Conservation (phyloP, 2,113 vertebrate genomes). For the Amphilophus citrinellus region DNA sequence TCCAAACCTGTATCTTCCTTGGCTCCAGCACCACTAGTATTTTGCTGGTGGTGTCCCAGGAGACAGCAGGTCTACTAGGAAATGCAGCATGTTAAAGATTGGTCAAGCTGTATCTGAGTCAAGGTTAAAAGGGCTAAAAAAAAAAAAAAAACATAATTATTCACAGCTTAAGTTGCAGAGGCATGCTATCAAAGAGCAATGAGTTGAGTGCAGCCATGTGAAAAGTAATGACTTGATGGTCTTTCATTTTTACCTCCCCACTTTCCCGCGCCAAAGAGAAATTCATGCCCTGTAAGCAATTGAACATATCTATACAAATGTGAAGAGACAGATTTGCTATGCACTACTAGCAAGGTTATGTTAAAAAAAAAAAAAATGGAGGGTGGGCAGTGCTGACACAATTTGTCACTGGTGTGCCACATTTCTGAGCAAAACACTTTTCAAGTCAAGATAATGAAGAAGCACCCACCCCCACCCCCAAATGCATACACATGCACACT, state of each 20-base stretch:
- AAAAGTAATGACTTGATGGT: conserved; percentile 51
- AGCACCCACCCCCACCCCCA: not conserved
- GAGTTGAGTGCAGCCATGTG: conserved; percentile 64
- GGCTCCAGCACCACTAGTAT: not conserved
- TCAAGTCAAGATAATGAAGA: conserved; percentile 62
- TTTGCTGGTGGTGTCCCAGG: conserved; percentile 16
- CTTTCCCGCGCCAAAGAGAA: conserved; percentile 48
- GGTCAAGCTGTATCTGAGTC: conserved; percentile 7
- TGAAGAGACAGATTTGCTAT: conserved; percentile 62
- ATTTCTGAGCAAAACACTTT: conserved; percentile 51
- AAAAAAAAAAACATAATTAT: conserved; percentile 50
- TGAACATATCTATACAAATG: conserved; percentile 64
- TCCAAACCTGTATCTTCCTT: not conserved
- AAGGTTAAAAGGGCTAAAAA: conserved; percentile 53
- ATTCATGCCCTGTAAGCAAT: conserved; percentile 56
- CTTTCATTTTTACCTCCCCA: conserved; percentile 41
- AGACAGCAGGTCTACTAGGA: conserved; percentile 22
- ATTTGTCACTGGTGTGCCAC: conserved; percentile 57
- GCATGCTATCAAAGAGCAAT: conserved; percentile 57
- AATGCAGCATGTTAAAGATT: conserved; percentile 51
- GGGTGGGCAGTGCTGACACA: conserved; percentile 40
- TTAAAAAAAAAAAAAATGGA: conserved; percentile 51
- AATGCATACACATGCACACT: conserved; percentile 22
- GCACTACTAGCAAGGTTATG: conserved; percentile 68
- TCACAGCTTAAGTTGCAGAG: conserved; percentile 59